These are phyloP conservation scores for Muschampia plurimacula DNA, from an alignment of 2,888 invertebrate genomes.

Conservation along the genomic window DNA sequence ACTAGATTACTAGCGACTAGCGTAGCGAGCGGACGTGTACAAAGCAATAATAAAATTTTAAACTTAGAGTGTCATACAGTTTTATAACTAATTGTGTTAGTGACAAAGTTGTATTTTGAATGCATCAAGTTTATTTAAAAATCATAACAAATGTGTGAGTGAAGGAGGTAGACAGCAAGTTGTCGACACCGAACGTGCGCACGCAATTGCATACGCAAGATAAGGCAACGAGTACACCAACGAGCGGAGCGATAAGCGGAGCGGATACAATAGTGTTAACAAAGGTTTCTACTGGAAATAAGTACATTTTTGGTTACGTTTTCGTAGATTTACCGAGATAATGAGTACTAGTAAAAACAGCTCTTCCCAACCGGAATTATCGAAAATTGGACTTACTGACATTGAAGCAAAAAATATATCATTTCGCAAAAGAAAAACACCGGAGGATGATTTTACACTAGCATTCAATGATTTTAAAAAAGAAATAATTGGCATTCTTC, in stretches of 20 bases:
- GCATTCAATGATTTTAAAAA: constrained; percentile 14
- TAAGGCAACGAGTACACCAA: background rate
- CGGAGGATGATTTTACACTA: background rate
- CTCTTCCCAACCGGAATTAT: constrained; percentile 22
- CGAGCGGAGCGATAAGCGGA: constrained; percentile 14
- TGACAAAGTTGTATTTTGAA: background rate
- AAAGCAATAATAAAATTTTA: background rate
- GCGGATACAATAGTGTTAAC: background rate
- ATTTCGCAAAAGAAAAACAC: constrained; percentile 11
- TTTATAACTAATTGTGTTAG: background rate
- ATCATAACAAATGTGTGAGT: background rate
- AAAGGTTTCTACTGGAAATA: background rate
- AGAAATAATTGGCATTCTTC: constrained; percentile 16
- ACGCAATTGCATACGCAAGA: background rate
- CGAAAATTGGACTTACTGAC: constrained; percentile 1
- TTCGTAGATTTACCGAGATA: background rate
- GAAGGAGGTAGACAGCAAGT: background rate
- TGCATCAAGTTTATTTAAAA: background rate
- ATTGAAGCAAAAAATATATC: background rate
- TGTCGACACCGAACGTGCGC: background rate
- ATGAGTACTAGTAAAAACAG: constrained; percentile 10
- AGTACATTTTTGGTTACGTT: background rate
- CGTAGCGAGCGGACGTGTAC: constrained; percentile 15
- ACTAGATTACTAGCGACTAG: too few species aligned
- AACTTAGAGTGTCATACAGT: background rate